Evolutionary conservation across 2,888 invertebrate species (phyloP), one percentile per base, ranked within the genome.

Genomic region (Gonocerus acuteangulatus): DNA sequence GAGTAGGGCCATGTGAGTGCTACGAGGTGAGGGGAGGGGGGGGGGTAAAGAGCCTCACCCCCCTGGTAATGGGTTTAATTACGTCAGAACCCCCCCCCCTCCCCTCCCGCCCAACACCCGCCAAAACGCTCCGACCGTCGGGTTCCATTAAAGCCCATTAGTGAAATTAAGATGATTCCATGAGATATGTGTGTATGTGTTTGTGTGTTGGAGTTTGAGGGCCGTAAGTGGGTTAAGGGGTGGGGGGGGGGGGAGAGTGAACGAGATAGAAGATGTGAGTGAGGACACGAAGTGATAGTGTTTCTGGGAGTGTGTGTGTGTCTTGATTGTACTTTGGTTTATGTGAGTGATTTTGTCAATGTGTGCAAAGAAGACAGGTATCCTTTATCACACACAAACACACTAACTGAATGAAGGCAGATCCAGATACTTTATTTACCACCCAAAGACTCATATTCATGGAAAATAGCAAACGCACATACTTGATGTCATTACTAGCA

Each of bases 151-250:
- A 63, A 62, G 62, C 51, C 64, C 66, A 66, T 66, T 66, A 66
- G 65, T 63, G 62, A 65, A 66, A 66, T 66, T 65, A 66, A 66
- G 66, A 66, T 66, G 64, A 66, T 51, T 62, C 64, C 59, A 62
- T 63, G 58, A 62, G 64, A 63, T 61, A 63, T 56, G 42, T 48
- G 58, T 47, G 58, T 34, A 48, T 51, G 51, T 16, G 51, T 42
- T 32, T 34, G 51, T 34, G 52, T 32, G 52, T 15, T n/a, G 19
- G 60, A 23, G 44, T 16, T 27, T 13, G 60, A 60, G 60, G 27
- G 49, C 21, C 51, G 23, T 23, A 44, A 23, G 34, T 47, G 57
- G 48, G 56, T 48, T 27, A 48, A 22, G 23, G 27, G 32, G 32
- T 22, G 15, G 47, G 16, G 23, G 27, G 42, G 44, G 2, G 7